These are phyloP conservation scores for Schrankia costaestrigalis DNA, from an alignment of 2,888 invertebrate genomes.

Conservation along the genomic window DNA sequence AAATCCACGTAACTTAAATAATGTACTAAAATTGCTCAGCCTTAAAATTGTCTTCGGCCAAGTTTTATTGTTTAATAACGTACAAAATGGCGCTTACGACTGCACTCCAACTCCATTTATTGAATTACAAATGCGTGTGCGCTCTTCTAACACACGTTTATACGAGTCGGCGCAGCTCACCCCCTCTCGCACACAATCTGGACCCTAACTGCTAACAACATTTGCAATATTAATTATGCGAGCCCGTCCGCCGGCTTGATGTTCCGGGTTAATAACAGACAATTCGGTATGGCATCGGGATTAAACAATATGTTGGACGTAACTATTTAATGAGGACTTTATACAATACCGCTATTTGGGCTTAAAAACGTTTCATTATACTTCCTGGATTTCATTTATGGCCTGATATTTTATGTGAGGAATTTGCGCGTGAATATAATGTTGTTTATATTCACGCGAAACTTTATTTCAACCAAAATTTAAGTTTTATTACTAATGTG, in stretches of 20 bases:
- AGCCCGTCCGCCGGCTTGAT: slow-evolving; percentile 48
- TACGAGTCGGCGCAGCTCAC: not conserved
- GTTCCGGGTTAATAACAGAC: slow-evolving; percentile 62
- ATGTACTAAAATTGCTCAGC: too few species aligned
- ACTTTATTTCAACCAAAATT: too few species aligned
- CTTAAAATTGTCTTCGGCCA: too few species aligned
- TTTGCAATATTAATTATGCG: slow-evolving; percentile 77
- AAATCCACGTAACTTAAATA: too few species aligned
- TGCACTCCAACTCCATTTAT: too few species aligned
- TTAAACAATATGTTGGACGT: slow-evolving; percentile 60
- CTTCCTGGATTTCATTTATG: slow-evolving; percentile 8
- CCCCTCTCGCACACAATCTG: slow-evolving; percentile 36
- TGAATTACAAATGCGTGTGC: slow-evolving; percentile 4
- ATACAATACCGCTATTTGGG: slow-evolving; percentile 35
- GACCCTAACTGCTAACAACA: slow-evolving; percentile 69
- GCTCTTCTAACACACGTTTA: slow-evolving; percentile 12
- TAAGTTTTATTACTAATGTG: too few species aligned
- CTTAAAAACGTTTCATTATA: slow-evolving; percentile 36
- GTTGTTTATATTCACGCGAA: too few species aligned
- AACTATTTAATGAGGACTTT: slow-evolving; percentile 59
- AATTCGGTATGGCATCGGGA: slow-evolving; percentile 54
- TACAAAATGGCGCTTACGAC: too few species aligned
- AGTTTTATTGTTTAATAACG: too few species aligned
- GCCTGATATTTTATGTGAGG: slow-evolving; percentile 7
- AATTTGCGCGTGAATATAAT: not conserved